A percentile compares a stretch with the other conserved stretches of the same genome.
Conservation (phyloP, 2,797 vertebrate species). For the Gastrophryne carolinensis region DNA sequence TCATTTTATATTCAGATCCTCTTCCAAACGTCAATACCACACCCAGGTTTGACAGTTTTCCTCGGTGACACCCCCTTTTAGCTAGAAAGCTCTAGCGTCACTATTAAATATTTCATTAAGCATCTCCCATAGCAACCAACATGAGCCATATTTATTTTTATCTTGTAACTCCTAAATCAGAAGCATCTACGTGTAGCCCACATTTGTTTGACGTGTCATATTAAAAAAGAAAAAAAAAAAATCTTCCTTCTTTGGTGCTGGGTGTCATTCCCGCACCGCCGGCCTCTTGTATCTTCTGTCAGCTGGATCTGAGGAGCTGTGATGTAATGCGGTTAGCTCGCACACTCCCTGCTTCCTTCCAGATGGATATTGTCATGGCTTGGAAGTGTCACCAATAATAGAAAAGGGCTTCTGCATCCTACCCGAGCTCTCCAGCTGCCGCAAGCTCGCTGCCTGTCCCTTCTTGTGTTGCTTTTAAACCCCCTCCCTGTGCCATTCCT, state of each 20-base stretch:
- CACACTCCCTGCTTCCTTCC: slow-evolving; percentile 75
- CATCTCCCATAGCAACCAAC: slow-evolving; percentile 4
- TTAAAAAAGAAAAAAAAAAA: too few relatives aligned
- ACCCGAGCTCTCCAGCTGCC: slow-evolving; percentile 77
- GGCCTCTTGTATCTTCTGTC: slow-evolving; percentile 71
- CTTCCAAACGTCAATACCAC: too few relatives aligned
- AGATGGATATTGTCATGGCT: slow-evolving; percentile 91
- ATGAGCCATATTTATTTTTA: neutral
- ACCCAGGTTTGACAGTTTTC: neutral
- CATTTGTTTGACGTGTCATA: too few relatives aligned
- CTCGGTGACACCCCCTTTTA: neutral
- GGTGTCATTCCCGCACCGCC: slow-evolving; percentile 54
- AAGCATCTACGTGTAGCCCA: neutral
- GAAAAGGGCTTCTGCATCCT: slow-evolving; percentile 83
- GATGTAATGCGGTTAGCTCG: slow-evolving; percentile 74
- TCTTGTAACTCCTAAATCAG: neutral
- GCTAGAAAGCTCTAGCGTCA: neutral
- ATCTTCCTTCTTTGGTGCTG: neutral
- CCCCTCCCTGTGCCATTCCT: slow-evolving; percentile 73
- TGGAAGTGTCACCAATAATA: slow-evolving; percentile 89
- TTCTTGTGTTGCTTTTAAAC: slow-evolving; percentile 75
- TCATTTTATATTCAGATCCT: too few relatives aligned
- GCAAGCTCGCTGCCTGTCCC: slow-evolving; percentile 62
- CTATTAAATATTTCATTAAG: neutral
- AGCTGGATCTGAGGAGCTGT: slow-evolving; percentile 68